Percentiles rank a stretch among this genome's conserved stretches.
These are phyloP conservation scores for Onychomys arenicola DNA, from an alignment of 2,797 vertebrate species.

Conservation along the genomic window DNA sequence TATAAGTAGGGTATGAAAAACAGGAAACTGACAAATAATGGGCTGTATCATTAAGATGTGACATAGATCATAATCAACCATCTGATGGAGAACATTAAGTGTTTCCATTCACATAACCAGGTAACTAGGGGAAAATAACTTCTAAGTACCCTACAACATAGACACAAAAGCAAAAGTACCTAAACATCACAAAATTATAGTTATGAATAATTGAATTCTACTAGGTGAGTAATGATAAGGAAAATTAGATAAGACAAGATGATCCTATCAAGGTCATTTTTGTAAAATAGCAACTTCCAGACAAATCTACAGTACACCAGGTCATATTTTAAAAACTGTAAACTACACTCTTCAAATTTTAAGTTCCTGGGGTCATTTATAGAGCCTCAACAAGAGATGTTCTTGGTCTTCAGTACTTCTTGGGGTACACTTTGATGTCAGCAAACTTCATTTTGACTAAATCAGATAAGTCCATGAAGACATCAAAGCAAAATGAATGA, in stretches of 20 bases:
- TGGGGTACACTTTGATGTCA: not conserved
- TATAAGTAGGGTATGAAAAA: not conserved
- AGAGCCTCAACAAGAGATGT: not conserved
- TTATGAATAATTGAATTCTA: not conserved
- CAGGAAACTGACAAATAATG: not conserved
- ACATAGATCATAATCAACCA: not conserved
- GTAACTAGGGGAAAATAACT: not conserved
- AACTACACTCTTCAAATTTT: not conserved
- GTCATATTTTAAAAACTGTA: not conserved
- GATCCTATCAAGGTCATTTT: not conserved
- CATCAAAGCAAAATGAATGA: constrained; percentile 5
- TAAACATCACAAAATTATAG: not conserved
- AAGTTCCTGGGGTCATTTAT: not conserved
- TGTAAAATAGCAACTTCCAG: not conserved
- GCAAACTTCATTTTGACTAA: not conserved
- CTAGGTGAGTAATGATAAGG: too few relatives aligned
- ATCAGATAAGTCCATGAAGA: not conserved
- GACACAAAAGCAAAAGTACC: not conserved
- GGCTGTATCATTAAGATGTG: not conserved
- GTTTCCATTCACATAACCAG: not conserved
- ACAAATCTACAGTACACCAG: not conserved
- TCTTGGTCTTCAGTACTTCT: not conserved
- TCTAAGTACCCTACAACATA: too few relatives aligned
- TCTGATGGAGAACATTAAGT: not conserved
- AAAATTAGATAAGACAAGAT: not conserved